These are phyloP conservation scores for Hypolimnas misippus DNA, from an alignment of 2,888 invertebrate genomes.

Conservation along the genomic window DNA sequence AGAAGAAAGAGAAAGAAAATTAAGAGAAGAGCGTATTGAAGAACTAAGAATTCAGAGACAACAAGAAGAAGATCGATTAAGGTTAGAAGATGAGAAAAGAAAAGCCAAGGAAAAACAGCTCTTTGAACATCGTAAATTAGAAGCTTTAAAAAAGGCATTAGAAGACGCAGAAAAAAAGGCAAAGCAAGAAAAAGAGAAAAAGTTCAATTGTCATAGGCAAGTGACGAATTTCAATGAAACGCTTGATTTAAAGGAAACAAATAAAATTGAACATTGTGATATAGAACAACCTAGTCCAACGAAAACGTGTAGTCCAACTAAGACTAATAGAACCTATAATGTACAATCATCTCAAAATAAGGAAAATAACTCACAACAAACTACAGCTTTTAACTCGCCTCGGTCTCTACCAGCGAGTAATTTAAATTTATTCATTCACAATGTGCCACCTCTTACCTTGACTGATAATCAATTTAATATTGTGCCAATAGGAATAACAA, in stretches of 20 bases:
- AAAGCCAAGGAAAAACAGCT: constrained; percentile 87
- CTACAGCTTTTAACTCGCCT: constrained; percentile 74
- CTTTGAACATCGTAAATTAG: constrained; percentile 88
- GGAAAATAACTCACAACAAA: constrained; percentile 68
- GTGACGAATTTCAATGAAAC: constrained; percentile 48
- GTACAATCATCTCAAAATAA: constrained; percentile 72
- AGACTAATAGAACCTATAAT: constrained; percentile 73
- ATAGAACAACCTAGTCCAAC: constrained; percentile 41
- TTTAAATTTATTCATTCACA: constrained; percentile 75
- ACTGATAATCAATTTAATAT: constrained; percentile 75
- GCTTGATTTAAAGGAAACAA: constrained; percentile 51
- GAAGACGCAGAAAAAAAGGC: constrained; percentile 91
- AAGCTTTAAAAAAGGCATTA: constrained; percentile 90
- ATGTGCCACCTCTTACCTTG: constrained; percentile 70
- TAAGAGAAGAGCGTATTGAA: constrained; percentile 91
- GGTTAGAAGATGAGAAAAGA: constrained; percentile 89
- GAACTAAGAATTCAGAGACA: constrained; percentile 90
- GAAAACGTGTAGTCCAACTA: constrained; percentile 61
- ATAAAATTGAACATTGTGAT: constrained; percentile 54
- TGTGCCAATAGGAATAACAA: constrained; percentile 73
- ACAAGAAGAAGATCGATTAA: constrained; percentile 87
- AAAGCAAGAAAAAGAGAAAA: constrained; percentile 86
- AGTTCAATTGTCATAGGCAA: constrained; percentile 66
- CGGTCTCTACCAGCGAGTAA: constrained; percentile 71
- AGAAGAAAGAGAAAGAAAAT: constrained; percentile 89